phyloP scores from a whole-genome alignment of 2,888 invertebrate genomes.

The Pyrrhosoma nymphula region DNA sequence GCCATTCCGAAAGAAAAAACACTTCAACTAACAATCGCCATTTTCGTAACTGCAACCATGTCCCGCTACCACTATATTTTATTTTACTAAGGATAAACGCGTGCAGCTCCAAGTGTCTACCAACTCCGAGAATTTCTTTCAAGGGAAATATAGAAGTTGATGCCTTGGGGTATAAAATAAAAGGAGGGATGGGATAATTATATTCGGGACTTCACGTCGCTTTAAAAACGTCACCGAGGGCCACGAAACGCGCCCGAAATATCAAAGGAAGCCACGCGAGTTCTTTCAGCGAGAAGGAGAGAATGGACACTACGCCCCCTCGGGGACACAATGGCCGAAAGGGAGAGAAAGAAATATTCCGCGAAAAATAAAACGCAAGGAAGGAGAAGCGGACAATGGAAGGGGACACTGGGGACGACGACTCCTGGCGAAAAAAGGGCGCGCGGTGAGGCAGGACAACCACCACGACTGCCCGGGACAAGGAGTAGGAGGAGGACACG shows the following conservation, averaged over 20 bases:
- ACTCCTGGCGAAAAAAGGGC: background rate
- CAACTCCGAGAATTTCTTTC: no score
- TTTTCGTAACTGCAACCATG: no score
- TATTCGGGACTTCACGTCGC: background rate
- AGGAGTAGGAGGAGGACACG: background rate
- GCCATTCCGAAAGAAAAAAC: no score
- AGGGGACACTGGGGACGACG: background rate
- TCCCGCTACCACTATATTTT: no score
- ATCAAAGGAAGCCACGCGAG: background rate
- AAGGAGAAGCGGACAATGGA: background rate
- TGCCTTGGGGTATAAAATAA: background rate
- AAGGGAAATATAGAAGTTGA: no score
- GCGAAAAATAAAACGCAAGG: background rate
- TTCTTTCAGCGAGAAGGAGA: background rate
- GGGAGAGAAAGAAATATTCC: background rate
- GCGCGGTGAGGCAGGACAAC: no score
- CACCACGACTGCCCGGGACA: no score
- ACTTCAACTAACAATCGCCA: no score
- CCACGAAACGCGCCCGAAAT: background rate
- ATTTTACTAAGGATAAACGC: no score
- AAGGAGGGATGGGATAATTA: background rate
- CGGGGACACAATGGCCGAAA: background rate
- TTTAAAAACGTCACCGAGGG: background rate
- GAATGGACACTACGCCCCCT: background rate
- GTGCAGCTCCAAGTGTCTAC: no score